A percentile compares a stretch with the other conserved stretches of the same genome.
phyloP scores from a whole-genome alignment of 1,140 invertebrate genomes.

The Lasioglossum albipes region DNA sequence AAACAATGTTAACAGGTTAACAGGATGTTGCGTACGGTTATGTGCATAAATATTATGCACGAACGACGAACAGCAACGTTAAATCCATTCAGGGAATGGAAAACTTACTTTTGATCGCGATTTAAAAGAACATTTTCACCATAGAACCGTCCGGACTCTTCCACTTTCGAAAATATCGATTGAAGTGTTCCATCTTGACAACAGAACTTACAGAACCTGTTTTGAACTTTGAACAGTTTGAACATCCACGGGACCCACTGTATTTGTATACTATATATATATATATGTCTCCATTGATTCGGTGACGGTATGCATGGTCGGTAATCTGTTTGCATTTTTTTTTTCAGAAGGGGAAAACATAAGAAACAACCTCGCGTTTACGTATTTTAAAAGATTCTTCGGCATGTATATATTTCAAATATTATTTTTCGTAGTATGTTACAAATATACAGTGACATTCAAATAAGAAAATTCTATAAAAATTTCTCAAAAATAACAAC shows the following conservation, averaged over 20 bases:
- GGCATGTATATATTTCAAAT: neutral
- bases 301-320: neutral
- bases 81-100: neutral
- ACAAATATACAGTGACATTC: constrained; percentile 28
- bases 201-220: constrained; percentile 37
- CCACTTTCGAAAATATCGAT: constrained; percentile 40
- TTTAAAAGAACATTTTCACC: neutral
- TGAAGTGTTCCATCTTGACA: constrained; percentile 31
- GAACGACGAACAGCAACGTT: neutral
- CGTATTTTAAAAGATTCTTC: neutral
- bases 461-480: constrained; percentile 34
- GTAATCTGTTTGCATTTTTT: neutral
- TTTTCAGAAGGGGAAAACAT: neutral
- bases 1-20: neutral
- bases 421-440: constrained; percentile 27
- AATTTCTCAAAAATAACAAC: constrained; percentile 45
- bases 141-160: neutral
- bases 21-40: neutral
- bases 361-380: too few species aligned
- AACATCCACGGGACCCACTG: neutral
- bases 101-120: neutral
- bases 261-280: too few species aligned
- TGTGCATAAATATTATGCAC: neutral
- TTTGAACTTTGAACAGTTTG: neutral
- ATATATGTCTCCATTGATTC: constrained; percentile 10